Conservation (phyloP, 2,888 invertebrate species). For the Leucophora obtusa region DNA sequence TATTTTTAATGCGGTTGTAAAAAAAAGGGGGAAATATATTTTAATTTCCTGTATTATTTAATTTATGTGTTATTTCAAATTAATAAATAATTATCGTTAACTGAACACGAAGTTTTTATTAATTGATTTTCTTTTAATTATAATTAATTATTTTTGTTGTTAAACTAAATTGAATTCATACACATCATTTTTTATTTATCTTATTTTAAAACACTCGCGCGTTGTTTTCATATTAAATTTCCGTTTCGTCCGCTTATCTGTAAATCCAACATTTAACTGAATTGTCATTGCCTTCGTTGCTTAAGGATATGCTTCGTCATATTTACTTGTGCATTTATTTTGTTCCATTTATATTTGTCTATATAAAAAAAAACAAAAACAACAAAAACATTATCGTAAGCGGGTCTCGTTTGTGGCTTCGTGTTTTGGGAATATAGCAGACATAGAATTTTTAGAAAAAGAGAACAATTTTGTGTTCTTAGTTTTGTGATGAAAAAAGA, state of each 20-base stretch:
- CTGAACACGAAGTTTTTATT: not conserved
- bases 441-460: constrained; percentile 27
- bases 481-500: no score
- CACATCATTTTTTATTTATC: not conserved
- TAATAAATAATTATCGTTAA: not conserved
- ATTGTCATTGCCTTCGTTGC: constrained; percentile 72
- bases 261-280: constrained; percentile 76
- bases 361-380: constrained; percentile 23
- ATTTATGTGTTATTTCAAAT: not conserved
- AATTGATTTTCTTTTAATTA: not conserved
- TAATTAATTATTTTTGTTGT: not conserved
- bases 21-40: not conserved
- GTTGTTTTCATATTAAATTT: constrained; percentile 53
- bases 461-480: not conserved
- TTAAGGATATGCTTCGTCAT: constrained; percentile 70
- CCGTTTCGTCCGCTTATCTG: constrained; percentile 71
- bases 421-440: constrained; percentile 1
- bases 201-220: constrained; percentile 44
- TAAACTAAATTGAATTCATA: not conserved
- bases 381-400: constrained; percentile 18
- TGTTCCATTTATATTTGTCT: constrained; percentile 38
- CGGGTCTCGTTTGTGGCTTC: constrained; percentile 40
- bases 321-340: constrained; percentile 45
- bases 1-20: not conserved
- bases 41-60: not conserved